These are phyloP conservation scores for Montipora foliosa DNA, from an alignment of 64 coral and sea anemone species.

Conservation along the genomic window DNA sequence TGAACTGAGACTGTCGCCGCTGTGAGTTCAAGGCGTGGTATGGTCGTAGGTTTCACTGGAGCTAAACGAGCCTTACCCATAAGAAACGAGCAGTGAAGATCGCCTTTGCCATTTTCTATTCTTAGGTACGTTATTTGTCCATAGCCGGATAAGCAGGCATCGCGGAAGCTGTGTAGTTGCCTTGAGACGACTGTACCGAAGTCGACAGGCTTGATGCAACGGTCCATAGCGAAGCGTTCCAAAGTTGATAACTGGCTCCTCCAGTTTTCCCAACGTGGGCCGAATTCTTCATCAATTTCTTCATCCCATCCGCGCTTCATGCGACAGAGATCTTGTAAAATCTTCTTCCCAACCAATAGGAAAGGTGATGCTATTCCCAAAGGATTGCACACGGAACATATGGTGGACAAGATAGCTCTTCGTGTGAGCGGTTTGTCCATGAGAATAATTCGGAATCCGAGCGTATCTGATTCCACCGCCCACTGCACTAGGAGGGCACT, in stretches of 20 bases:
- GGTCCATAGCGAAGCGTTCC: constrained; percentile 13
- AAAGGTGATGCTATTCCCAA: constrained; percentile 72
- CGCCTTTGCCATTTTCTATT: constrained; percentile 21
- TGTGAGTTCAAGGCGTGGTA: constrained; percentile 56
- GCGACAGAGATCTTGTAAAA: constrained; percentile 66
- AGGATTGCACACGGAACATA: constrained; percentile 75
- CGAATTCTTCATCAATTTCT: constrained; percentile 15
- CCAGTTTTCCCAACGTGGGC: constrained; percentile 58
- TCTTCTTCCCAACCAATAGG: constrained; percentile 52
- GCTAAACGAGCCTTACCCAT: constrained; percentile 28
- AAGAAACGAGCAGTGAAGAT: constrained; percentile 49
- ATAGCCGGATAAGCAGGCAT: constrained; percentile 50
- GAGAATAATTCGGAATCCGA: constrained; percentile 66
- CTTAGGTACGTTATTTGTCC: constrained; percentile 60
- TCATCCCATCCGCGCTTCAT: constrained; percentile 57
- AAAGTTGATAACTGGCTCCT: constrained; percentile 16
- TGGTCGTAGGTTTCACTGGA: constrained; percentile 42
- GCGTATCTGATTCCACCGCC: constrained; percentile 64
- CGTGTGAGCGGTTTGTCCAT: constrained; percentile 63
- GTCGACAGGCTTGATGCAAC: constrained; percentile 64
- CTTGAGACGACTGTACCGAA: constrained; percentile 55
- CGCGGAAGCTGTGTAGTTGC: constrained; percentile 76
- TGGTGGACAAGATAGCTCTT: constrained; percentile 64
- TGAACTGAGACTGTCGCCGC: constrained; percentile 8
- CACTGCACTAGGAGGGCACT: constrained; percentile 42